Base-by-base conservation (phyloP, 2,113 vertebrate species). In the Corythoichthys haematopterus region DNA sequence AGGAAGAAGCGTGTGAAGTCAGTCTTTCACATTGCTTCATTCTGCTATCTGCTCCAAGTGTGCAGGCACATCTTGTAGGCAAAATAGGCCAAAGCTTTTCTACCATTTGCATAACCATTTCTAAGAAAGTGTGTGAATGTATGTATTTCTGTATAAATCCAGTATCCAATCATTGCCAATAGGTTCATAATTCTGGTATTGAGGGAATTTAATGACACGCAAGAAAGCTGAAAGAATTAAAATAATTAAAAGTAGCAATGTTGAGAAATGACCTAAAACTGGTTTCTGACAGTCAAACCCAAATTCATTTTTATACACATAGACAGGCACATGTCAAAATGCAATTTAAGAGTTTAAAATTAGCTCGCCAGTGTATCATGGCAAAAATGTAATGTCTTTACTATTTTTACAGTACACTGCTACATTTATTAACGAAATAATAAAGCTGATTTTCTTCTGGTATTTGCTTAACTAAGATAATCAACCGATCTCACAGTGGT, bases 51-150 rank as follows among this genome's bases (percentile, higher is more conserved):
- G 88, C 82, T 91, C 83, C 89, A 92, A 91, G 86, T 86, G 87
- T 81, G 84, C 85, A 84, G 91, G 86, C 89, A 91, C 88, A 83
- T 78, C 89, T 85, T 83, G 86, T 78, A 15, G 78, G 82, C 86
- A 91, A 87, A 76, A 76, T 78, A 91, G 84, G 87, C 87, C 81
- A 77, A 85, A 88, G 92, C 89, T 90, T 92, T 88, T 87, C 59
- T 81, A 82, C 79, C 85, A 72, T 80, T 77, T 83, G 84, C 87
- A 76, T 78, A 74, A 85, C 61, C 78, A 71, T 87, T 88, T 91
- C 66, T 84, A 80, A 88, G 80, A 64, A 87, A 78, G 70, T 79
- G 83, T 79, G 80, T 82, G 66, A 77, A 69, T 62, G 68, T 86
- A 57, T 68, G 81, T 85, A 66, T 84, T 70, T 75, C 74, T 59